phyloP scores from a whole-genome alignment of 2,113 vertebrate species.

The Hystrix brachyura region DNA sequence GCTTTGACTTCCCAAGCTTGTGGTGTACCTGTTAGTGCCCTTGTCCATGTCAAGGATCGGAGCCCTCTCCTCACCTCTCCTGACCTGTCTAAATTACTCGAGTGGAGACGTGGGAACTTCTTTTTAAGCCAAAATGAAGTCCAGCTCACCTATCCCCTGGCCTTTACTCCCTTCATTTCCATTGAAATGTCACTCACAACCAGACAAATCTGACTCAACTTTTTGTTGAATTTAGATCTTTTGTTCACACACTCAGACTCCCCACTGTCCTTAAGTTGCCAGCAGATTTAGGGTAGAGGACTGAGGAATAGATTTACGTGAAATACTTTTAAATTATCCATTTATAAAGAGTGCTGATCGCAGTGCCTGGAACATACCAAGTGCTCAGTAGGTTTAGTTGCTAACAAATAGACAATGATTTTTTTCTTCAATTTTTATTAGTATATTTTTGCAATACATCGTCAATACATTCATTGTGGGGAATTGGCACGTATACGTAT shows the following conservation, averaged over 20 bases:
- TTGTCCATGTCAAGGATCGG: not conserved
- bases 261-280: not conserved
- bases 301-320: too few relatives aligned
- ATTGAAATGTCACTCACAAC: not conserved
- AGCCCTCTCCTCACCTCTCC: not conserved
- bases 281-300: not conserved
- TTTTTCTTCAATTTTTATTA: not conserved
- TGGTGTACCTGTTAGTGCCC: not conserved
- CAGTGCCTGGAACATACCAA: accelerated
- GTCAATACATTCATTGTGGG: not conserved
- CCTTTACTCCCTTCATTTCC: not conserved
- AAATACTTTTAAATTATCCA: not conserved
- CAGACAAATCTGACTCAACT: not conserved
- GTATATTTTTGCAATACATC: not conserved
- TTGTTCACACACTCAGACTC: not conserved
- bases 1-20: not conserved
- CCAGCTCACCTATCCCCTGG: too few relatives aligned
- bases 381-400: not conserved
- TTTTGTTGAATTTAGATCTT: not conserved
- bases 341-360: too few relatives aligned
- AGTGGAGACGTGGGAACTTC: not conserved
- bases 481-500: not conserved
- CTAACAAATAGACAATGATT: not conserved
- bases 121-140: not conserved
- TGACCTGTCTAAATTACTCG: not conserved